Conservation (phyloP, 2,797 vertebrate species). For the Myioborus melanocephalus region DNA sequence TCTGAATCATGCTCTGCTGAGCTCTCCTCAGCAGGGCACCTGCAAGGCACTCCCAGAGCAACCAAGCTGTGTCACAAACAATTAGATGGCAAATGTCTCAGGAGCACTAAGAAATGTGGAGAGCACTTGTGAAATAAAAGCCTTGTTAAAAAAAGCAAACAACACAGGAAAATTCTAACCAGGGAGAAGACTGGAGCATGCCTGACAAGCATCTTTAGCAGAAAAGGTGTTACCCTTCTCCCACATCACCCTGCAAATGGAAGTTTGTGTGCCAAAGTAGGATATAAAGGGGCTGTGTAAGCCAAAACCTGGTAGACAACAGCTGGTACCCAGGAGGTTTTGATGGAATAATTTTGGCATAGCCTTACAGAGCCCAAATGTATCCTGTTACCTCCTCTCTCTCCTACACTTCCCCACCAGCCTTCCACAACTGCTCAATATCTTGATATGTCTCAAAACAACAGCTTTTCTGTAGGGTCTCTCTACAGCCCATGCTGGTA, state of each 20-base stretch:
- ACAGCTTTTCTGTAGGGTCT: neutral
- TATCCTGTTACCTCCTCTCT: neutral
- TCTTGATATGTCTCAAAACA: neutral
- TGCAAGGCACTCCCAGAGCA: neutral
- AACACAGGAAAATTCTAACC: neutral
- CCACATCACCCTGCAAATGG: neutral
- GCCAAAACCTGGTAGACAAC: neutral
- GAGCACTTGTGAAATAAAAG: neutral
- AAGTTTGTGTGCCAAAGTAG: neutral
- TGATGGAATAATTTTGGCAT: neutral
- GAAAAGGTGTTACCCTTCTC: neutral
- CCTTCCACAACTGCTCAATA: neutral
- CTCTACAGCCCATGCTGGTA: neutral
- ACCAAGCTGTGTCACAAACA: neutral
- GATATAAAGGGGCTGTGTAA: neutral
- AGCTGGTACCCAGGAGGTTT: neutral
- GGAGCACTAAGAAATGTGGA: neutral
- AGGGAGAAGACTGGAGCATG: neutral
- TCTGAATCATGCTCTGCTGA: neutral
- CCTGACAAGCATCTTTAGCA: neutral
- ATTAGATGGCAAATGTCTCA: neutral
- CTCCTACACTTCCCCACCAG: neutral
- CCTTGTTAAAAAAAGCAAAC: neutral
- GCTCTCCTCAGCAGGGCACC: neutral
- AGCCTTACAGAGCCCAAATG: neutral